Conservation (phyloP, 2,888 invertebrate species). For the Drosophila affinis region DNA sequence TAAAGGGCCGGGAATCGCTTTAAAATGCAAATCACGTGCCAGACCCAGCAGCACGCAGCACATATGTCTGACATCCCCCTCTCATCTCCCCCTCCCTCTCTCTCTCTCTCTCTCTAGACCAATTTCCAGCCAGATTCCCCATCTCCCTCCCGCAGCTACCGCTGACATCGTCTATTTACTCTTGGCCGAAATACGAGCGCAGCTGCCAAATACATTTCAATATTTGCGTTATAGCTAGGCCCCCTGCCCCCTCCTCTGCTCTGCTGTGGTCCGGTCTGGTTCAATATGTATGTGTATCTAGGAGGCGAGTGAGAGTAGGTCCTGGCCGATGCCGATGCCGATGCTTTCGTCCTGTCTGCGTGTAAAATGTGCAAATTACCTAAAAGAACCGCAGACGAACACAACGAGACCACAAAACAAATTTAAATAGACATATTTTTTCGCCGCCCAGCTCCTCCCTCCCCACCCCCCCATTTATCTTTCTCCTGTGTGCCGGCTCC, state of each 20-base stretch:
- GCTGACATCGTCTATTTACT: constrained; percentile 63
- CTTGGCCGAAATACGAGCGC: constrained; percentile 73
- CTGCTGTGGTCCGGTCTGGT: constrained; percentile 7
- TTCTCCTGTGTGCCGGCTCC: neutral
- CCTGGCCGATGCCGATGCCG: constrained; percentile 2
- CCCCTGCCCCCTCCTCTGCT: neutral
- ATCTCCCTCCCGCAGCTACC: neutral
- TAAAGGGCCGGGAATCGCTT: constrained; percentile 45
- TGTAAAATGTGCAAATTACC: constrained; percentile 80
- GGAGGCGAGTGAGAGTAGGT: neutral
- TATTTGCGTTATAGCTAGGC: constrained; percentile 72
- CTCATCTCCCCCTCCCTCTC: constrained; percentile 5
- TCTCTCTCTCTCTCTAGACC: neutral
- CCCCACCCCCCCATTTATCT: constrained; percentile 1
- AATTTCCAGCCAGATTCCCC: constrained; percentile 1
- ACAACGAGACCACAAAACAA: constrained; percentile 80
- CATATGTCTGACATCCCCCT: constrained; percentile 56
- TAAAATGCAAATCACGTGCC: constrained; percentile 76
- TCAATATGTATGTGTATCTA: constrained; percentile 41
- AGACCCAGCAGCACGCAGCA: constrained; percentile 31
- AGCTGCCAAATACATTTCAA: constrained; percentile 80
- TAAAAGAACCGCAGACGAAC: constrained; percentile 80
- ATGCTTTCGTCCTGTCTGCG: constrained; percentile 62
- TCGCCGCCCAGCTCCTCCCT: constrained; percentile 51
- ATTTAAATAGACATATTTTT: constrained; percentile 79